Evolutionary conservation across 2,113 vertebrate species (phyloP), one percentile per base, ranked within the genome.

Genomic region (Cairina moschata): DNA sequence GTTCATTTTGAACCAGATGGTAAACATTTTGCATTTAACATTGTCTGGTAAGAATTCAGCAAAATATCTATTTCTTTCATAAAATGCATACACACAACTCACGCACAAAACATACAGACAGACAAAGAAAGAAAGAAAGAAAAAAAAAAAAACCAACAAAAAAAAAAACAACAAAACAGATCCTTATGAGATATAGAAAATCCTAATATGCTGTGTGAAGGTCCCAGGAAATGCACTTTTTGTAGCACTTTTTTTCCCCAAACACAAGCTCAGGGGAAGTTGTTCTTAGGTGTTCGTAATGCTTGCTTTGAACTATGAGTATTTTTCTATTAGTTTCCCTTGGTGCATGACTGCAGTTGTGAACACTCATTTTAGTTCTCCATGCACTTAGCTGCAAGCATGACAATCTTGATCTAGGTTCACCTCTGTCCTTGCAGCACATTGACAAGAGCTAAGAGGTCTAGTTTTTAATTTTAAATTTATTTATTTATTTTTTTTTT

Each of bases 231-330:
- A 75, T 58, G 12, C 5, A 28, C 6, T 73, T 88, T 86, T 86
- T 34, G 29, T 79, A 68, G 5, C 5, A 42, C 12, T 20, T 73
- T 46, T 76, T 92, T 68, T n/a, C 16, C 8, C 48, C 22, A 34
- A 91, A 34, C 66, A 80, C 67, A 77, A 90, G 32, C 26, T 54
- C 11, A 29, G 26, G 32, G 56, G 65, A 72, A 31, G 23, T 8
- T 60, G 6, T 32, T 75, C 26, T 58, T 75, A 75, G 36, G 26
- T 38, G 28, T 36, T 76, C 29, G 3, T 36, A 59, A 67, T 62
- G 55, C 69, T 94, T 94, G 13, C 67, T 97, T 92, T 80, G 77
- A 81, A 17, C 6, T 59, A 36, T 59, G 44, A 59, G 34, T 85
- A 15, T 69, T 95, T 81, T 82, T 65, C 60, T 92, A 13, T 82